A percentile compares a stretch with the other conserved stretches of the same genome.
Evolutionary conservation across 2,113 vertebrate species (phyloP).

Genomic region (Aplodontia rufa): DNA sequence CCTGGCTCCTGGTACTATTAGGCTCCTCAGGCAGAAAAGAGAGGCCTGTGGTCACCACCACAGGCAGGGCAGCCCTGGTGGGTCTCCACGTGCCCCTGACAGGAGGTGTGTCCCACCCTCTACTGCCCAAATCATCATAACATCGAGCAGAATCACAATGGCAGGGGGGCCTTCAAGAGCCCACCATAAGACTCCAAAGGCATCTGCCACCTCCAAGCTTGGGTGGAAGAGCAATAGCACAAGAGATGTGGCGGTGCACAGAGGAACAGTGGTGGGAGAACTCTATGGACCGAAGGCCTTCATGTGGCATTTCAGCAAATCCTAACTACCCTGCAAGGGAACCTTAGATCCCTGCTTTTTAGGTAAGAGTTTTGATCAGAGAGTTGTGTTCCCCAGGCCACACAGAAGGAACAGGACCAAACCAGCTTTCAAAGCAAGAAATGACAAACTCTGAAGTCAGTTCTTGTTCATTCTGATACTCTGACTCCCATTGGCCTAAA

Average conservation of each 20-base stretch:
- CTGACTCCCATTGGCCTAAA: background rate
- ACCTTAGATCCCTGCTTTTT: background rate
- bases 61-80: background rate
- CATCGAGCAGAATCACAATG: background rate
- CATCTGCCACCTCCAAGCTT: background rate
- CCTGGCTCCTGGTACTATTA: background rate
- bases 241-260: accelerated
- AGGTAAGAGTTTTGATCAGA: background rate
- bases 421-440: background rate
- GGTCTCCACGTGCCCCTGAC: background rate
- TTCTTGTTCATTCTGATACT: background rate
- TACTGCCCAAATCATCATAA: background rate
- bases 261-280: accelerated
- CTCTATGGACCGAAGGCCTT: accelerated
- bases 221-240: accelerated
- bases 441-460: background rate
- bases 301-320: accelerated
- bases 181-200: background rate
- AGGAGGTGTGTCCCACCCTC: background rate
- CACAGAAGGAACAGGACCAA: background rate
- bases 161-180: background rate
- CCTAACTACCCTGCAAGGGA: background rate
- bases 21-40: background rate
- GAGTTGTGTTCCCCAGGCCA: background rate
- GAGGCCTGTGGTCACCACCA: background rate